Evolutionary conservation across 2,888 invertebrate species (phyloP), one percentile per base, ranked within the genome.

Genomic region (Cantharis rufa): DNA sequence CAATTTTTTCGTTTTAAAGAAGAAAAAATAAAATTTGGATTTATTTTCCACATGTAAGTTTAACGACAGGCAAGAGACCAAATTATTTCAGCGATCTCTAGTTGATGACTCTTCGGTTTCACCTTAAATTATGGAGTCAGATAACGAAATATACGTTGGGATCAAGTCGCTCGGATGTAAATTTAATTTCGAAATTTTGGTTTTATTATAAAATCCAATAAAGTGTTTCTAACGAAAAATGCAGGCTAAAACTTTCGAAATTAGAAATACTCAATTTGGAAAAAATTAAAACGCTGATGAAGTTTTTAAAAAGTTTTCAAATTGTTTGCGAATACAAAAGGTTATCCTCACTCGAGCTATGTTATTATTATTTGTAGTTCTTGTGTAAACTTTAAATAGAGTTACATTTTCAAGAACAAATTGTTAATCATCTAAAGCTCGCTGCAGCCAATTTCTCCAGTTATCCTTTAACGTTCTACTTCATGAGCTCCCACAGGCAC

Each of bases 51-150:
- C 71, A 77, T 77, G 72, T 61, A 48, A 16, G 24, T 27, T 69
- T 74, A 72, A 75, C 77, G 77, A 77, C 69, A 77, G 77, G 69
- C 77, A 18, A 24, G 77, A 77, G 77, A 77, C 77, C 77, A 64
- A 77, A 77, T 77, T 77, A 77, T 75, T 77, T 77, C 77, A 69
- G 16, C 72, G 72, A 77, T 72, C 62, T 69, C 71, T 28, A 70
- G 63, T 72, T 70, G 74, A 77, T 75, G 74, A 71, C 72, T 74
- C 77, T 77, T 72, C 18, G 61, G 77, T 75, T 77, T 71, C 77
- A 77, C 71, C 72, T 74, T 77, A 72, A 77, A 74, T 74, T 77
- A 77, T 77, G 70, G 77, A 70, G 64, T 21, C n/a, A 62, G 77
- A 77, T 77, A 77, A 77, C 74, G 69, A 74, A 71, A 69, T 71